A percentile compares a stretch with the other conserved stretches of the same genome.
These are phyloP conservation scores for Aegithalos caudatus DNA, from an alignment of 2,113 vertebrate species.

Conservation along the genomic window DNA sequence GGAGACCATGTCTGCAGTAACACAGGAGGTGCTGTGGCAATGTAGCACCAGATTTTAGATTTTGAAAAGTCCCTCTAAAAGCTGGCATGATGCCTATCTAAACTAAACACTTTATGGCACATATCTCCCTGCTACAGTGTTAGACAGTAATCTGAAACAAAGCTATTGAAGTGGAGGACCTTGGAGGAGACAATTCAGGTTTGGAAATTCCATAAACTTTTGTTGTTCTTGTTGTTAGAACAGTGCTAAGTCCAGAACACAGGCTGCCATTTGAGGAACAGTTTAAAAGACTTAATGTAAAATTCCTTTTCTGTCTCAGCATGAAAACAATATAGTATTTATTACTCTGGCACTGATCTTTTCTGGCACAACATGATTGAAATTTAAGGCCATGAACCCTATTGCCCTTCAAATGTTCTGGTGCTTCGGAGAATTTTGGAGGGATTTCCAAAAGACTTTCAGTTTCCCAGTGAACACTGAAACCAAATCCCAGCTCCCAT, in stretches of 20 bases:
- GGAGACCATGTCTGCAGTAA: neutral
- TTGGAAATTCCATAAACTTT: neutral
- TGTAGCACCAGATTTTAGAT: neutral
- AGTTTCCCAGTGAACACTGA: neutral
- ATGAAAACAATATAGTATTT: neutral
- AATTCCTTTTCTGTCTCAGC: neutral
- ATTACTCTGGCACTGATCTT: neutral
- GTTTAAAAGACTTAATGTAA: neutral
- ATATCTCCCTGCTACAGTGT: neutral
- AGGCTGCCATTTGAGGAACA: neutral
- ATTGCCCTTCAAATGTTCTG: neutral
- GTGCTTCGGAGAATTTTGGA: neutral
- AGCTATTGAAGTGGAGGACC: neutral
- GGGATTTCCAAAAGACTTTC: neutral
- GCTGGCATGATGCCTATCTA: neutral
- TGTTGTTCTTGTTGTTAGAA: neutral
- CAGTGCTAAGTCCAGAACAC: neutral
- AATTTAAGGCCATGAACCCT: neutral
- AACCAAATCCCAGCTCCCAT: neutral
- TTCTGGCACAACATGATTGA: neutral
- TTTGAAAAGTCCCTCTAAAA: neutral
- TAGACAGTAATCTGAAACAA: neutral
- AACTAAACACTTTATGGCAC: neutral
- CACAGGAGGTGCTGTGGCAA: neutral
- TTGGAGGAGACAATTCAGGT: neutral